Conservation (phyloP, 2,888 invertebrate species). For the Serrognathus titanus region DNA sequence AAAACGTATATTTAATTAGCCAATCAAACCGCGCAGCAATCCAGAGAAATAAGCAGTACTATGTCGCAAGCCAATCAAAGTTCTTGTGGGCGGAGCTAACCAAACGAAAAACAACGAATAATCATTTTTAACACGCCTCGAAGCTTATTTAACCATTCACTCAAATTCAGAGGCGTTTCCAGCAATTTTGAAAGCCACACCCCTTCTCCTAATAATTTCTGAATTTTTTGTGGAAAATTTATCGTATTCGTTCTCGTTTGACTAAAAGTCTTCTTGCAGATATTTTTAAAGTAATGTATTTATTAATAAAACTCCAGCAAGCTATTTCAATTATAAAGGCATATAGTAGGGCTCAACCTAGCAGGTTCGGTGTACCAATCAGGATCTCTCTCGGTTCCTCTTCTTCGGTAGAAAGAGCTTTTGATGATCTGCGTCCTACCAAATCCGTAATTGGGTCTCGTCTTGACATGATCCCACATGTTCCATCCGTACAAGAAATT, state of each 20-base stretch:
- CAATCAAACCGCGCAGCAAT: background rate
- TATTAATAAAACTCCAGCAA: background rate
- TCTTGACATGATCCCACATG: constrained; percentile 48
- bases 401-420: constrained; percentile 56
- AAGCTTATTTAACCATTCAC: no score
- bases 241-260: no score
- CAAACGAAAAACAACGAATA: no score
- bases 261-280: no score
- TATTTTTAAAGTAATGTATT: no score
- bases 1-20: background rate
- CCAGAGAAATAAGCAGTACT: no score
- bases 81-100: no score
- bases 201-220: no score
- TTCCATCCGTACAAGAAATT: constrained; percentile 61
- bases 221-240: background rate
- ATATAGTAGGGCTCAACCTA: constrained; percentile 42
- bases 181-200: background rate
- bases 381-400: constrained; percentile 56
- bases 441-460: constrained; percentile 40
- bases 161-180: background rate
- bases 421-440: constrained; percentile 54
- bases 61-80: no score
- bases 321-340: constrained; percentile 30
- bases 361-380: constrained; percentile 54
- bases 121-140: no score